phyloP scores from a whole-genome alignment of 2,888 invertebrate genomes.

The Incurvaria masculella region DNA sequence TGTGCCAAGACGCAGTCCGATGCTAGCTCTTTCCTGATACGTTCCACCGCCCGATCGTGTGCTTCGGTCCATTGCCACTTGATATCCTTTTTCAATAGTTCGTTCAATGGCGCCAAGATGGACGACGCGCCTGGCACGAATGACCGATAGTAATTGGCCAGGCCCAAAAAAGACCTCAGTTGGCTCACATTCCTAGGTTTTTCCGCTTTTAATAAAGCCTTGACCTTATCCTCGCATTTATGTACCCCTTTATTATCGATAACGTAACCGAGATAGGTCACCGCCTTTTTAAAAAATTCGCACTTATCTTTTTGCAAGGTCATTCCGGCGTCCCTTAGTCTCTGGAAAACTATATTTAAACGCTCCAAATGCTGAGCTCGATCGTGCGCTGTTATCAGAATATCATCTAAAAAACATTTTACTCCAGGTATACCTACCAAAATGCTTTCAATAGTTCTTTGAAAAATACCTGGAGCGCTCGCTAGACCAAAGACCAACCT shows the following conservation, averaged over 20 bases:
- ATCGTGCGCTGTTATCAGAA: constrained; percentile 8
- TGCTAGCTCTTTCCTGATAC: constrained; percentile 3
- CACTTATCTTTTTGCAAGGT: constrained; percentile 14
- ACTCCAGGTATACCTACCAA: constrained; percentile 8
- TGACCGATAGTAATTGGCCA: constrained; percentile 4
- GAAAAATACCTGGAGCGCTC: constrained; percentile 11
- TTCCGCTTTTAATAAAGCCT: neutral
- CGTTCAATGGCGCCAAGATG: constrained; percentile 1
- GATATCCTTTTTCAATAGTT: constrained; percentile 1
- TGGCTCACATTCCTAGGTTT: constrained; percentile 2
- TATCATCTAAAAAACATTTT: constrained; percentile 8
- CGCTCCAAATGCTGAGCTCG: neutral
- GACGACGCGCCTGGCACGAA: constrained; percentile 2
- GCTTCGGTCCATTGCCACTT: neutral
- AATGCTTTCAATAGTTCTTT: constrained; percentile 7
- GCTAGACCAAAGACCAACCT: constrained; percentile 11
- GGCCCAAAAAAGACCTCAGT: constrained; percentile 4
- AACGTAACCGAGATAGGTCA: constrained; percentile 7
- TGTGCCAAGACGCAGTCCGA: constrained; percentile 17
- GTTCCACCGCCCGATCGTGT: neutral
- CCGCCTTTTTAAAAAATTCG: constrained; percentile 13
- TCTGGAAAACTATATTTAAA: neutral
- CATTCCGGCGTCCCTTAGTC: constrained; percentile 14
- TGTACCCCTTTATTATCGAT: constrained; percentile 6
- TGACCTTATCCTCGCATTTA: constrained; percentile 1